Base-by-base conservation (phyloP, 2,888 invertebrate genomes). In the Anoplius nigerrimus region DNA sequence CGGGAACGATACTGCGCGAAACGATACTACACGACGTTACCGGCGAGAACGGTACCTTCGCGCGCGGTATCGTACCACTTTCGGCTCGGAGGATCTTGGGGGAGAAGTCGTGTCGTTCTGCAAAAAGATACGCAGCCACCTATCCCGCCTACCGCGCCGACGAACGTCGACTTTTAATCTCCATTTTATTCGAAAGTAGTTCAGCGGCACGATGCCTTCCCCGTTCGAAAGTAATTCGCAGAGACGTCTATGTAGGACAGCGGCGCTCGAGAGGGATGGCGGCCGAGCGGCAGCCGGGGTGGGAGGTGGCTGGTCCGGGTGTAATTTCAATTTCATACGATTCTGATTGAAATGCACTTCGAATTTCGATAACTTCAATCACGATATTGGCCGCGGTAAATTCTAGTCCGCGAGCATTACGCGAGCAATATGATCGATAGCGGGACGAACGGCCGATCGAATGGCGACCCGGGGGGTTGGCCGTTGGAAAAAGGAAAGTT, bases 301-400 rank as follows among this genome's bases (percentile, higher is more conserved):
- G 24, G 56, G 6, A 27, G 18, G 43, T 11, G 4, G 16, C 11
- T 34, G 34, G 34, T 11, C 4, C 34, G 3, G 24, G 6, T 24
- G 24, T 24, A 63, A 60, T 34, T 34, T 34, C 34, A 34, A 34
- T 34, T 34, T 34, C 8, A 34, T 34, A 34, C 11, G 34, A 34
- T 34, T 34, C 34, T 16, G 18, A 48, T 48, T 48, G 48, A 48
- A 48, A 5, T 48, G 46, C 48, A 48, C 2, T 16, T 48, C 48
- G 48, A 48, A 48, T 48, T 48, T 48, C 48, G 48, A 48, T 48
- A 48, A n/a, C 48, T 48, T 48, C 48, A 8, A 16, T 48, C 48
- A n/a, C 16, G 13, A 48, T 48, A 16, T 48, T 48, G 48, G 48
- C 16, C 11, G 16, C 16, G 48, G 48, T 48, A 48, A 48, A 48